Conservation (phyloP, 2,113 vertebrate genomes). For the Triplophysa siluroides region DNA sequence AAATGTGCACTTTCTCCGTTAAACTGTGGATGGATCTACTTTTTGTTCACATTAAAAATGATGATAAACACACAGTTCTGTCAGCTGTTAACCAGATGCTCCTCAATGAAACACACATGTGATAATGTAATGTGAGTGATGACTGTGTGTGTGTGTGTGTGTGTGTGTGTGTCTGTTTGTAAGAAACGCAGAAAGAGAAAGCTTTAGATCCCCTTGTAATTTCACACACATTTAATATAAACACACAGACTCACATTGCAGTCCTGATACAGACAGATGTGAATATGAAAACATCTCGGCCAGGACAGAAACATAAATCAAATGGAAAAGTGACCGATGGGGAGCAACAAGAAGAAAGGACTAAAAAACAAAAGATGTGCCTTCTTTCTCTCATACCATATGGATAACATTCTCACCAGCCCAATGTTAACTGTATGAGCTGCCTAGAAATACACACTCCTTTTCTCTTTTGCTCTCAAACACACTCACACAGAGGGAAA, state of each 20-base stretch:
- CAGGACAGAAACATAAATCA: constrained; percentile 47
- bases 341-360: constrained; percentile 42
- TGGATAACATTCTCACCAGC: constrained; percentile 47
- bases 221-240: constrained; percentile 50
- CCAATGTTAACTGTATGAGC: background rate
- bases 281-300: constrained; percentile 28
- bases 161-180: background rate
- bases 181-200: constrained; percentile 25
- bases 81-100: constrained; percentile 35
- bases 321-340: constrained; percentile 14
- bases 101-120: constrained; percentile 20
- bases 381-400: constrained; percentile 48
- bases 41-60: constrained; percentile 25
- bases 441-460: background rate
- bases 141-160: constrained; percentile 11
- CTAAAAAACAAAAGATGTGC: constrained; percentile 46
- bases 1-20: background rate
- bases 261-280: constrained; percentile 21
- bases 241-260: constrained; percentile 12
- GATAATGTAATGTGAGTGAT: background rate
- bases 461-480: background rate
- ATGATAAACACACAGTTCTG: constrained; percentile 1
- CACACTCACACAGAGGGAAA: background rate
- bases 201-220: constrained; percentile 38
- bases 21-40: constrained; percentile 16